Evolutionary conservation across 2,797 vertebrate genomes (phyloP).

Genomic region (Rhynchonycteris naso): DNA sequence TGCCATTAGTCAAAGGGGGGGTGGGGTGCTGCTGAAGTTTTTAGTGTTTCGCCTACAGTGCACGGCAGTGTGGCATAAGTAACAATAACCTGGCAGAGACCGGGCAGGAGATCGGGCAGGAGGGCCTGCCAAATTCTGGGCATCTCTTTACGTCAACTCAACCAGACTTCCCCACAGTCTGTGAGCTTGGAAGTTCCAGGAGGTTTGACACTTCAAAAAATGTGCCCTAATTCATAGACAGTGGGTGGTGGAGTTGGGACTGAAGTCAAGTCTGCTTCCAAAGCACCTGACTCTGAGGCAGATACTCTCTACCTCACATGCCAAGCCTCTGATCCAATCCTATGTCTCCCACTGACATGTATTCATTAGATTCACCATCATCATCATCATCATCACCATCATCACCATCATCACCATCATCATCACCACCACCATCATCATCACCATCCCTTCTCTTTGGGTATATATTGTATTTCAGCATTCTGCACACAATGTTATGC

Average conservation of each 20-base stretch:
- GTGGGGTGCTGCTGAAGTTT: background rate
- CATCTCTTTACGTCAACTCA: background rate
- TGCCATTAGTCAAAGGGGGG: background rate
- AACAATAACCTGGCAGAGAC: background rate
- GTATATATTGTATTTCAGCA: background rate
- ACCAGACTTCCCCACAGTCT: background rate
- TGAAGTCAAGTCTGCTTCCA: background rate
- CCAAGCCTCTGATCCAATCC: background rate
- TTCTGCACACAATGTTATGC: background rate
- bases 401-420: background rate
- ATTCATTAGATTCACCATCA: background rate
- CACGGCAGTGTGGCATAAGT: accelerated
- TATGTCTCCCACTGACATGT: accelerated
- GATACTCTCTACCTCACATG: background rate
- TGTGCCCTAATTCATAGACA: background rate
- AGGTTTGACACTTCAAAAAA: background rate
- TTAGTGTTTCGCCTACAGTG: background rate
- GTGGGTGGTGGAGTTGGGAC: background rate
- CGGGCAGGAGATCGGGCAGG: no score
- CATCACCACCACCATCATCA: background rate
- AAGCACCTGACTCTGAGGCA: background rate
- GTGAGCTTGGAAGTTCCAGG: background rate
- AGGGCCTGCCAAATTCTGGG: background rate
- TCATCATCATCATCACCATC: background rate
- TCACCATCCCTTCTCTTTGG: background rate